Base-by-base conservation (phyloP, 2,797 vertebrate genomes). In the Sebastes kiyomatsui region DNA sequence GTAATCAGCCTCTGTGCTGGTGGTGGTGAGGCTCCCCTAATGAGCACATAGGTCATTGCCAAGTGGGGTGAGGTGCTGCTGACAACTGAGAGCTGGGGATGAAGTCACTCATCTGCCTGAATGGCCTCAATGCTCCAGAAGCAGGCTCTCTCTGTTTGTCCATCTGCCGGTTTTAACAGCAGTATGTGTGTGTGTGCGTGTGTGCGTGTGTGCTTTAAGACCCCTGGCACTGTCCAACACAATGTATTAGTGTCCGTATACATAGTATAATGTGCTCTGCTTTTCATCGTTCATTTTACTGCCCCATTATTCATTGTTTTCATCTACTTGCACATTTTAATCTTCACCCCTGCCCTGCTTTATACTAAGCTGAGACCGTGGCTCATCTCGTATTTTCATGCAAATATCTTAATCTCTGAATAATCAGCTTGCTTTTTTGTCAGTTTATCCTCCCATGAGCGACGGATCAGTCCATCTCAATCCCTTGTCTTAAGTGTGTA, bases 391-490 rank as follows among this genome's bases (percentile, higher is more conserved):
- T 92, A 88, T 92, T 92, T 93, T 90, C 77, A 93, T 93, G 90
- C 87, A 89, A 91, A 95, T 95, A 91, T 93, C 91, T 88, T 95
- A 94, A 95, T 94, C 94, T 94, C 91, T 87, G 72, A 92, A 93
- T 94, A 94, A 95, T 94, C 93, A 80, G 92, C 87, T 91, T 92
- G 85, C 86, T 89, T 84, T 95, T 87, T 90, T 85, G 80, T 88
- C 85, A 68, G 83, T 95, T 94, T 92, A 94, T 89, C 86, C 91
- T 87, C 76, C 85, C 79, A 65, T 82, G 78, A 91, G 82, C 71
- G 82, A 80, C 52, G 67, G 89, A 85, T 92, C 84, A 88, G 90
- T 82, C 67, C 64, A 80, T 88, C 72, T 84, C 74, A 90, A 91
- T 91, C 90, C 90, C 73, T 75, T 70, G 76, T 87, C 84, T 91